These are phyloP conservation scores for Poecilia latipinna DNA, from an alignment of 2,113 vertebrate species.

Conservation along the genomic window DNA sequence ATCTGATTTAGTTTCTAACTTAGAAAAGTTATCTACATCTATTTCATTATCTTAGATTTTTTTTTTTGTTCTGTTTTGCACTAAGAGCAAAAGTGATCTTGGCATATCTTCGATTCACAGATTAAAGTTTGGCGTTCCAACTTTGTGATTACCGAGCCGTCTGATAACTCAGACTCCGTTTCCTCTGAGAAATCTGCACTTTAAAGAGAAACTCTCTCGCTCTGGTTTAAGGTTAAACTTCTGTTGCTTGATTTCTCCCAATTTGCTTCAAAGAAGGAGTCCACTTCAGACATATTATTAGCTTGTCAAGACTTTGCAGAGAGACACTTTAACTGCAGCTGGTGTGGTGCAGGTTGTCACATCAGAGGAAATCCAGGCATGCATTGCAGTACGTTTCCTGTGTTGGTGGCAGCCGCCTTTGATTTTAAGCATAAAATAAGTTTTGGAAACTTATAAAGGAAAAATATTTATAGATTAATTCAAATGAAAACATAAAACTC, in stretches of 20 bases:
- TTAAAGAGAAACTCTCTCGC: neutral
- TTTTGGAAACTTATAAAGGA: too few relatives aligned
- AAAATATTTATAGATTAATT: too few relatives aligned
- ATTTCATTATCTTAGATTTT: neutral
- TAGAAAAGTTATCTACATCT: neutral
- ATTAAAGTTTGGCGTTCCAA: neutral
- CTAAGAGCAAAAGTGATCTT: neutral
- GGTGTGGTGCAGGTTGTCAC: conserved; percentile 59
- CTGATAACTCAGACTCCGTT: neutral
- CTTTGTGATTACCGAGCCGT: neutral
- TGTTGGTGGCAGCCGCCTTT: conserved; percentile 27
- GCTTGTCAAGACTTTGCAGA: conserved; percentile 61
- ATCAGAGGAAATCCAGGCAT: conserved; percentile 64
- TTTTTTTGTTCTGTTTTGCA: neutral
- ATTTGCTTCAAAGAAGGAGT: conserved; percentile 54
- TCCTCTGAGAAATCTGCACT: neutral
- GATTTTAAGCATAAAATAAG: neutral
- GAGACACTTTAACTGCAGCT: conserved; percentile 54
- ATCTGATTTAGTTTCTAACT: conserved; percentile 11
- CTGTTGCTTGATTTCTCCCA: conserved; percentile 53
- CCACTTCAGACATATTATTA: conserved; percentile 59
- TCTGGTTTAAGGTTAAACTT: conserved; percentile 37
- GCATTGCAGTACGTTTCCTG: conserved; percentile 34
- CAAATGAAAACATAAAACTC: too few relatives aligned
- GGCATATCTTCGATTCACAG: neutral